Evolutionary conservation across 2,113 vertebrate genomes (phyloP).

Genomic region (Pseudorectes ferrugineus): DNA sequence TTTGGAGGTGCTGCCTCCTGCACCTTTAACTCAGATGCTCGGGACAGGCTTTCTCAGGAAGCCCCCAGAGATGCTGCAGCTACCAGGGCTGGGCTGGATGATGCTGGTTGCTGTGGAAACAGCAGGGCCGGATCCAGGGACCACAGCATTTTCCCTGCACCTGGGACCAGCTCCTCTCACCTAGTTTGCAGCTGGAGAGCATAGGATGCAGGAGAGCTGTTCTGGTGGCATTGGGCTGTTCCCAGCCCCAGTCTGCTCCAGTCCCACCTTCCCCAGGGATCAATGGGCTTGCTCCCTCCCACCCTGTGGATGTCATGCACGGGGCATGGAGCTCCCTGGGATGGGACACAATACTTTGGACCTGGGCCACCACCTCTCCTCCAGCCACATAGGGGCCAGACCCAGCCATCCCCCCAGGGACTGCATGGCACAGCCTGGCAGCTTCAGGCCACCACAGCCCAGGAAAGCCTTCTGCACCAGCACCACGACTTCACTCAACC

Average conservation of each 20-base stretch:
- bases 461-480: neutral
- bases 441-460: neutral
- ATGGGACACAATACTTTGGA: fast-evolving
- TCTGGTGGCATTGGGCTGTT: neutral
- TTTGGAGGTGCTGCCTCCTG: neutral
- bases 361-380: neutral
- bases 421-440: neutral
- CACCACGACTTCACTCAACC: neutral
- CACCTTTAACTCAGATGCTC: neutral
- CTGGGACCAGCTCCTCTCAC: neutral
- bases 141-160: neutral
- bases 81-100: neutral
- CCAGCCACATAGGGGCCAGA: neutral
- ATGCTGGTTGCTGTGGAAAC: conserved; percentile 58
- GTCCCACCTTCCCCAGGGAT: neutral
- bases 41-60: neutral
- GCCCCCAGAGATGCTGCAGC: conserved; percentile 3
- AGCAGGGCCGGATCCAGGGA: neutral
- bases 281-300: fast-evolving
- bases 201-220: fast-evolving
- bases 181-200: neutral
- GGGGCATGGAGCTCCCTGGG: fast-evolving
- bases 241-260: neutral
- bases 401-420: neutral
- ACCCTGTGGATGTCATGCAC: fast-evolving